phyloP scores from a whole-genome alignment of 2,888 invertebrate genomes.

The Cryptocephalus moraei region DNA sequence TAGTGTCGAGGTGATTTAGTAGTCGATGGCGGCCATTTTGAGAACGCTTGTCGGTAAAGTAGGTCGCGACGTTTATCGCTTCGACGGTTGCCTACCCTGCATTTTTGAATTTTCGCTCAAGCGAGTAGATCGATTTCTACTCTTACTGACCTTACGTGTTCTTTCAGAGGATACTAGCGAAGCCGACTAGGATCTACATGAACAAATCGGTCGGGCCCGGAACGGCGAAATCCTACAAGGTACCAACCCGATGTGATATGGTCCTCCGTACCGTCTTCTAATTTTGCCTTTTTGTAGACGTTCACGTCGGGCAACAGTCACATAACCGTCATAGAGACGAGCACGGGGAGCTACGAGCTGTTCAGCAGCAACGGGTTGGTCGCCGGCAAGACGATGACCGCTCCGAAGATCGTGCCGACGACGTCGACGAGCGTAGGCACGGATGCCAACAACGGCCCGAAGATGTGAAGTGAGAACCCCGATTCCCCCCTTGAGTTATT shows the following conservation, averaged over 20 bases:
- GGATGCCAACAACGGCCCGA: constrained; percentile 56
- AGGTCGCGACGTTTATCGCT: too few relatives aligned
- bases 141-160: too few relatives aligned
- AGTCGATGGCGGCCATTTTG: too few relatives aligned
- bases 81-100: too few relatives aligned
- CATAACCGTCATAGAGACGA: constrained; percentile 28
- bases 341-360: constrained; percentile 29
- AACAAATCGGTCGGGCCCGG: constrained; percentile 16
- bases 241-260: too few relatives aligned
- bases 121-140: too few relatives aligned
- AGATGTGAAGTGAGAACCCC: too few relatives aligned
- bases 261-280: not conserved
- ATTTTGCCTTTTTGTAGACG: constrained; percentile 9
- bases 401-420: constrained; percentile 47
- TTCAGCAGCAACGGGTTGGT: constrained; percentile 21
- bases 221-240: constrained; percentile 18
- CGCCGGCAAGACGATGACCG: constrained; percentile 35
- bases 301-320: constrained; percentile 18
- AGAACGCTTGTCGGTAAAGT: too few relatives aligned
- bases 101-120: too few relatives aligned
- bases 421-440: constrained; percentile 69
- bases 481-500: too few relatives aligned
- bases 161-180: constrained; percentile 26
- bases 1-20: too few relatives aligned
- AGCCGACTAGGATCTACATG: constrained; percentile 28